Base-by-base conservation (phyloP, 2,888 invertebrate genomes). In the Synanthedon vespiformis region DNA sequence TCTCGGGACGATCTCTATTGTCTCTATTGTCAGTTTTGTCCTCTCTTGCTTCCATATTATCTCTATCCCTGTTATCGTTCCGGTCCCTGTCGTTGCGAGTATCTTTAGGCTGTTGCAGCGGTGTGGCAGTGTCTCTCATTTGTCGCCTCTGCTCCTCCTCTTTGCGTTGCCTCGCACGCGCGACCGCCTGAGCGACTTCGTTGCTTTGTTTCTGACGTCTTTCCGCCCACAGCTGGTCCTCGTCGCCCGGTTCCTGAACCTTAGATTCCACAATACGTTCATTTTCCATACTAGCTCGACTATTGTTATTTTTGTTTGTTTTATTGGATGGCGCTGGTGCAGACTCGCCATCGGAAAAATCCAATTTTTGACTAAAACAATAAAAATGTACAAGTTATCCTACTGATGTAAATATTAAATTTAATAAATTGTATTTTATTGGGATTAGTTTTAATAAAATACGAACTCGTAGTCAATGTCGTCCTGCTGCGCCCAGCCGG, bases 401-500 rank as follows among this genome's bases (percentile, higher is more conserved):
- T 22, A 22, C 22, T 5, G 5, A 22, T 22, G n/a, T n/a, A n/a
- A n/a, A n/a, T 16, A 16, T 16, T 16, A 16, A 16, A 27, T 27
- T 8, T 8, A 27, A 27, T 27, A 6, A 6, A 6, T 27, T 27
- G 18, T 22, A 22, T 27, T 27, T 27, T 27, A 27, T 27, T 27
- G 27, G 1, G 27, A 27, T 27, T 27, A 8, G 27, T 27, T 27
- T 27, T 27, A 1, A 22, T 18, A 18, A 3, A 34, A 47, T 14
- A 77, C 89, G 84, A 63, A 91, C 91, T 95, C 95, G 74, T 97
- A 97, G 83, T 97, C 97, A 72, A 97, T 95, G 75, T 96, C 96
- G 72, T 96, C 96, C 68, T 95, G 93, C 62, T 93, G 93, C 55
- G 95, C 94, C 98, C 98, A 98, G 58, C 96, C 96, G 67, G 94